Evolutionary conservation across 2,888 invertebrate genomes (phyloP).

Genomic region (Drosophila robusta): DNA sequence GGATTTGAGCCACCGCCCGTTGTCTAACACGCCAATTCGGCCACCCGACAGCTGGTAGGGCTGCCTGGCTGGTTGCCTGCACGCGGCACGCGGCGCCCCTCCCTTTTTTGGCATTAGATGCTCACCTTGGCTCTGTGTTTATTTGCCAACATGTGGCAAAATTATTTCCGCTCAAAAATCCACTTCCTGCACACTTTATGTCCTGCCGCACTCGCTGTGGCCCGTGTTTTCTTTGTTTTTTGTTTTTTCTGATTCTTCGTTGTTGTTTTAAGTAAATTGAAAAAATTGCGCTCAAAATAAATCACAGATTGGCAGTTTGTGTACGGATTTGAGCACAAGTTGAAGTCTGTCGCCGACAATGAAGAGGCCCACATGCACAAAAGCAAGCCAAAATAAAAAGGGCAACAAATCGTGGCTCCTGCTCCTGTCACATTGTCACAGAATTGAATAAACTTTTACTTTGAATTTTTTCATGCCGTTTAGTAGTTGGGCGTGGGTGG

Average conservation of each 20-base stretch:
- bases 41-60: background rate
- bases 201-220: constrained; percentile 29
- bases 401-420: constrained; percentile 36
- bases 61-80: background rate
- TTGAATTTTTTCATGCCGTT: constrained; percentile 34
- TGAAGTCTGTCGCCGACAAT: constrained; percentile 59
- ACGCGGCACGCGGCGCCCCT: constrained; percentile 2
- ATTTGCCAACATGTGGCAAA: constrained; percentile 79
- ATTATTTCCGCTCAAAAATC: constrained; percentile 79
- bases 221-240: background rate
- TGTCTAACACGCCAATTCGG: constrained; percentile 27
- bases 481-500: background rate
- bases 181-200: constrained; percentile 64
- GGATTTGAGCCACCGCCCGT: constrained; percentile 56
- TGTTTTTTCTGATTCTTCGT: background rate
- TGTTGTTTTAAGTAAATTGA: constrained; percentile 68
- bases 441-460: constrained; percentile 67
- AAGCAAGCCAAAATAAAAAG: constrained; percentile 27
- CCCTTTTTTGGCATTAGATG: constrained; percentile 13
- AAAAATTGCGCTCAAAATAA: constrained; percentile 50
- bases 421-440: constrained; percentile 58
- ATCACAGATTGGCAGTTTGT: constrained; percentile 50
- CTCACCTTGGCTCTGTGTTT: constrained; percentile 45
- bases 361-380: constrained; percentile 8
- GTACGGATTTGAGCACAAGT: constrained; percentile 27